Conservation (phyloP, 2,888 invertebrate genomes). For the Baccha elongata region DNA sequence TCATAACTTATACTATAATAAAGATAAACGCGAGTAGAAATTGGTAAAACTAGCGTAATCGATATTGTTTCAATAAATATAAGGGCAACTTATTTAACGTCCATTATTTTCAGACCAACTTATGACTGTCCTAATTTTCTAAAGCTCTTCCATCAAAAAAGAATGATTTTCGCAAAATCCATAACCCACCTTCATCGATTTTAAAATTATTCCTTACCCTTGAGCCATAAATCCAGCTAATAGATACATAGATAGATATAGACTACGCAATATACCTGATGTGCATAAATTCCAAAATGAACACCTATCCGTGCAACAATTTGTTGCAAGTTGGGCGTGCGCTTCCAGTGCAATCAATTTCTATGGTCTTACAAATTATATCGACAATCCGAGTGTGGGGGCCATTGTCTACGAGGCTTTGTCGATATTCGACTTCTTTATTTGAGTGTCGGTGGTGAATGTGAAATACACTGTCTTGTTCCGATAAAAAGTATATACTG, state of each 20-base stretch:
- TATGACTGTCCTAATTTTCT: too few relatives aligned
- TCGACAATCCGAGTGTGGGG: constrained; percentile 40
- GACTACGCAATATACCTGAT: not conserved
- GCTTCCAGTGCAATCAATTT: constrained; percentile 15
- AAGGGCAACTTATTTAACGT: too few relatives aligned
- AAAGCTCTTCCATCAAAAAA: too few relatives aligned
- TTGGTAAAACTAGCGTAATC: too few relatives aligned
- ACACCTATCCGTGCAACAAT: constrained; percentile 17
- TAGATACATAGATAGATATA: constrained; percentile 20
- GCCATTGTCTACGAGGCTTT: constrained; percentile 52
- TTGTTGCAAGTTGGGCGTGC: constrained; percentile 13
- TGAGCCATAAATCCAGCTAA: constrained; percentile 49
- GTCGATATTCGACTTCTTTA: constrained; percentile 66
- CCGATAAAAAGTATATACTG: constrained; percentile 1
- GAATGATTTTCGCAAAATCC: not conserved
- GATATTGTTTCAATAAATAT: too few relatives aligned
- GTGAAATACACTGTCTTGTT: not conserved
- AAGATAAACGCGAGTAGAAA: too few relatives aligned
- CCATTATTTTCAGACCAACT: too few relatives aligned
- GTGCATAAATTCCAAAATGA: constrained; percentile 5
- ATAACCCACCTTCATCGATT: constrained; percentile 2
- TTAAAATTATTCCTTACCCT: constrained; percentile 49
- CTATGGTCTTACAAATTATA: constrained; percentile 44
- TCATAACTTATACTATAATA: too few relatives aligned
- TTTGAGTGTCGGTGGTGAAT: constrained; percentile 18